Evolutionary conservation across 1,140 invertebrate species (phyloP).

Genomic region (Pomacea maculata): DNA sequence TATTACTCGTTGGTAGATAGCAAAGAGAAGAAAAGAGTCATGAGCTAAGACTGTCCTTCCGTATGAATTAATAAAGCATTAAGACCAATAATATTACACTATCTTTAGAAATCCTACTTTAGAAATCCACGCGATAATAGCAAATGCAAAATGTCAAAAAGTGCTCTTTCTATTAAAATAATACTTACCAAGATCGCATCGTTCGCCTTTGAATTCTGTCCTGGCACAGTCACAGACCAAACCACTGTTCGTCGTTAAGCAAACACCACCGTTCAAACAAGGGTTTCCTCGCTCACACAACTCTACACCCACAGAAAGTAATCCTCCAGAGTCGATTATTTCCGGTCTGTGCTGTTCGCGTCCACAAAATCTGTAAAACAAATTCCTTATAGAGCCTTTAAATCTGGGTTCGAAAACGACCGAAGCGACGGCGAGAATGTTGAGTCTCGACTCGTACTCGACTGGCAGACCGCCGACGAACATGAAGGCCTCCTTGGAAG

Average conservation of each 20-base stretch:
- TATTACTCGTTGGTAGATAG: too few relatives aligned
- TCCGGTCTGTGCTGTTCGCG: conserved; percentile 36
- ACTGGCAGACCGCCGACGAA: conserved; percentile 55
- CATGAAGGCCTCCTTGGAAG: conserved; percentile 38
- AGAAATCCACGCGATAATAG: too few relatives aligned
- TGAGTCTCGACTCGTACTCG: conserved; percentile 58
- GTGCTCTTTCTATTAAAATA: too few relatives aligned
- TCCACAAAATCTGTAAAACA: conserved; percentile 55
- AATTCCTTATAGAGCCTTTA: conserved; percentile 51
- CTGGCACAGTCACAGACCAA: conserved; percentile 92
- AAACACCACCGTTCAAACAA: conserved; percentile 92
- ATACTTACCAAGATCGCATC: conserved; percentile 88
- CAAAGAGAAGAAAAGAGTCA: too few relatives aligned
- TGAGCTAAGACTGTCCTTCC: too few relatives aligned
- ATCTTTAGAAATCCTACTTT: too few relatives aligned
- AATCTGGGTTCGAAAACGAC: conserved; percentile 51
- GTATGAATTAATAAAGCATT: too few relatives aligned
- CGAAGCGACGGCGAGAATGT: conserved; percentile 42
- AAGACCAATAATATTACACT: too few relatives aligned
- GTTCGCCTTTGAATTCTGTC: conserved; percentile 89
- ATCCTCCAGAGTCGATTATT: conserved; percentile 60
- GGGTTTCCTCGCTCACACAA: conserved; percentile 87
- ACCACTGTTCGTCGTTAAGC: conserved; percentile 91
- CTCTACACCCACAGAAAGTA: conserved; percentile 74
- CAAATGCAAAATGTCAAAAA: background rate